Conservation (phyloP, 2,797 vertebrate species). For the Protosalanx chinensis region DNA sequence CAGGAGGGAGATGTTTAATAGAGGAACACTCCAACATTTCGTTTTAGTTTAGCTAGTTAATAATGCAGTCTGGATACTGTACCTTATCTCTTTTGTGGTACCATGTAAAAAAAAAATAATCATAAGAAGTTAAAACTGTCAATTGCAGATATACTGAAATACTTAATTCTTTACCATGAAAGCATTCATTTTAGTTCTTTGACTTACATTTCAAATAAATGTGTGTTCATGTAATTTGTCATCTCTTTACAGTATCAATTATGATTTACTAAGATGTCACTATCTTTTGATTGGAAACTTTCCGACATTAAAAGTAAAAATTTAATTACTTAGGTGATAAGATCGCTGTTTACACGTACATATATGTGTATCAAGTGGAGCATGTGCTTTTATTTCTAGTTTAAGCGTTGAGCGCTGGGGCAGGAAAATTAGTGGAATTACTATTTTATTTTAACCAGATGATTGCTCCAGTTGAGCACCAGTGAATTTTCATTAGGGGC, state of each 20-base stretch:
- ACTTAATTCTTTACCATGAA: background rate
- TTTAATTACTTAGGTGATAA: conserved; percentile 46
- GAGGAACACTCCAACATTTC: conserved; percentile 50
- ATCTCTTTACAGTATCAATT: background rate
- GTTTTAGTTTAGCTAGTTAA: conserved; percentile 37
- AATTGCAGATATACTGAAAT: background rate
- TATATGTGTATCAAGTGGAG: conserved; percentile 92
- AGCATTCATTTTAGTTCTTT: background rate
- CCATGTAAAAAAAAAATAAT: background rate
- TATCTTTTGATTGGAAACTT: conserved; percentile 22
- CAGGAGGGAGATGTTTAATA: conserved; percentile 71
- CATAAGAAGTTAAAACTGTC: background rate
- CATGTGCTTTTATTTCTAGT: conserved; percentile 91
- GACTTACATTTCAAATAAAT: background rate
- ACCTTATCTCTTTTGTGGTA: conserved; percentile 12
- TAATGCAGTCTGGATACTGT: conserved; percentile 13
- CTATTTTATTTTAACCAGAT: conserved; percentile 99
- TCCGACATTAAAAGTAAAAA: conserved; percentile 23
- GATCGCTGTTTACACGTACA: conserved; percentile 41
- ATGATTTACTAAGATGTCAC: background rate
- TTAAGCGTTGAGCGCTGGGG: conserved; percentile 91
- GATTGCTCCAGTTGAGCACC: conserved; percentile 96
- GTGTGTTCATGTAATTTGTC: background rate
- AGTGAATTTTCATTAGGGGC: conserved; percentile 93
- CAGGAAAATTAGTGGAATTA: conserved; percentile 97